Conservation (phyloP, 2,113 vertebrate genomes). For the Paramisgurnus dabryanus region DNA sequence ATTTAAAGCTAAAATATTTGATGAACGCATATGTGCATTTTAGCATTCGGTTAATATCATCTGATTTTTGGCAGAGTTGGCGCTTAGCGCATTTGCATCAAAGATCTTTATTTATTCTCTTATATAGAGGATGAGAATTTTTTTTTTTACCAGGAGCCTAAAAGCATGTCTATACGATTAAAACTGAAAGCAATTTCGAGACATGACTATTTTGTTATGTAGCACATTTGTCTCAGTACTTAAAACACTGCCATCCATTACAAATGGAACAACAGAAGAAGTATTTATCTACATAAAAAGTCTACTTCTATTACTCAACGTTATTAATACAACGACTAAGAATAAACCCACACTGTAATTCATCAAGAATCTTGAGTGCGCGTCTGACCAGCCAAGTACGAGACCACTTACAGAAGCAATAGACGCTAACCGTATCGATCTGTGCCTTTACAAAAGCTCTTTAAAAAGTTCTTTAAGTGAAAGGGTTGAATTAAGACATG, state of each 20-base stretch:
- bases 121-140: no score
- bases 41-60: no score
- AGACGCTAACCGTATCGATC: constrained; percentile 5
- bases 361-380: neutral
- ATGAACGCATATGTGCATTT: no score
- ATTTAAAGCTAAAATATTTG: no score
- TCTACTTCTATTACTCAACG: neutral
- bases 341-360: neutral
- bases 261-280: neutral
- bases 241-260: neutral
- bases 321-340: neutral
- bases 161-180: no score
- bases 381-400: neutral
- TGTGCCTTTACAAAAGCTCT: constrained; percentile 33
- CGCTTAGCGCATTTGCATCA: no score
- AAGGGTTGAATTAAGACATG: constrained; percentile 17
- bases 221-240: neutral
- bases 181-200: no score
- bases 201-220: no score
- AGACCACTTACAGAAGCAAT: constrained; percentile 21
- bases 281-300: neutral
- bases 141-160: no score
- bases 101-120: no score
- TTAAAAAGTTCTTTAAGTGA: constrained; percentile 29
- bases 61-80: no score